phyloP scores from a whole-genome alignment of 2,888 invertebrate species.

The Drosophila antonietae region DNA sequence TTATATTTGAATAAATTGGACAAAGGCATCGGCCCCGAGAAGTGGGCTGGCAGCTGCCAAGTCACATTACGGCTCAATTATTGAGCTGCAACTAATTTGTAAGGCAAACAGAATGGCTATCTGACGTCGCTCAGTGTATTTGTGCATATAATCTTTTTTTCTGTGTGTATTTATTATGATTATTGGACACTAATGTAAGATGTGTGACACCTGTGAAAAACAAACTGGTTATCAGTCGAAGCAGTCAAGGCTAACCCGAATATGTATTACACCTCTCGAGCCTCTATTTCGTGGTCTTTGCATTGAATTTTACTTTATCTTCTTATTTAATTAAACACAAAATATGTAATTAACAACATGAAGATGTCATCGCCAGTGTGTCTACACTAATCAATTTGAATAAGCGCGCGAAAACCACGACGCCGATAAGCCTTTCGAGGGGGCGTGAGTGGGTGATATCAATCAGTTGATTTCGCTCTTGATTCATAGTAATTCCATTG shows the following conservation, averaged over 20 bases:
- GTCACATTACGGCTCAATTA: conserved; percentile 73
- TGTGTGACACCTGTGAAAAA: conserved; percentile 49
- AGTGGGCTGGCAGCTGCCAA: conserved; percentile 41
- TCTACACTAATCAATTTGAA: neutral
- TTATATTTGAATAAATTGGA: conserved; percentile 56
- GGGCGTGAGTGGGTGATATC: conserved; percentile 9
- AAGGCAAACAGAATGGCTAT: conserved; percentile 40
- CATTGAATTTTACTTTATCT: conserved; percentile 7
- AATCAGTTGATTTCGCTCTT: neutral
- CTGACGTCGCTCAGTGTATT: conserved; percentile 32
- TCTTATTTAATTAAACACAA: conserved; percentile 32
- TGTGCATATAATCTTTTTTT: conserved; percentile 16
- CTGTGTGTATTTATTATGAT: conserved; percentile 7
- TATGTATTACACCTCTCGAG: neutral
- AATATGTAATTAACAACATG: conserved; percentile 35
- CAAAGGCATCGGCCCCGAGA: conserved; percentile 48
- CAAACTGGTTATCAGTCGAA: conserved; percentile 34
- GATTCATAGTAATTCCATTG: neutral
- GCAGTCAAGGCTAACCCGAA: conserved; percentile 25
- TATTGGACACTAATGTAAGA: conserved; percentile 45
- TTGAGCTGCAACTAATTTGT: conserved; percentile 71
- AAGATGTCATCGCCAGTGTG: conserved; percentile 6
- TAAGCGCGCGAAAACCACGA: neutral
- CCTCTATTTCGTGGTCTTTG: neutral
- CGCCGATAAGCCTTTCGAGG: neutral